These are phyloP conservation scores for Cotesia vestalis DNA, from an alignment of 1,140 invertebrate species.

Conservation along the genomic window DNA sequence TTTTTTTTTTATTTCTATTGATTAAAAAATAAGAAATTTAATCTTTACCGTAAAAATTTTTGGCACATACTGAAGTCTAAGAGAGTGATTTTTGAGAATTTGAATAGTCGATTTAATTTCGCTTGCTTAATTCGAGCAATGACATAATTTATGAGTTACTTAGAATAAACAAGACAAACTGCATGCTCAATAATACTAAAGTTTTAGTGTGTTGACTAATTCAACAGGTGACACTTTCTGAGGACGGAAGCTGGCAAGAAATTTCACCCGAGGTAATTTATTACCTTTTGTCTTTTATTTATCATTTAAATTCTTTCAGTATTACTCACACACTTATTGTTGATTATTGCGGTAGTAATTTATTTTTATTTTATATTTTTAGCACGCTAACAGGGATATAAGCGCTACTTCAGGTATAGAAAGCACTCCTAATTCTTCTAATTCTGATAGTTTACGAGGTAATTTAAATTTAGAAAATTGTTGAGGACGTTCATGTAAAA, in stretches of 20 bases:
- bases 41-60: not conserved
- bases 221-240: conserved; percentile 53
- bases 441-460: conserved; percentile 58
- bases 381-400: conserved; percentile 54
- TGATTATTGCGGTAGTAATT: not conserved
- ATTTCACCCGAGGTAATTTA: conserved; percentile 51
- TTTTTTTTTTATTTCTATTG: conserved; percentile 42
- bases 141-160: conserved; percentile 3
- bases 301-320: no score
- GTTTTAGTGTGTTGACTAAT: conserved; percentile 35
- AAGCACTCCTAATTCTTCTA: conserved; percentile 61
- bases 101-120: no score
- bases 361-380: conserved; percentile 34
- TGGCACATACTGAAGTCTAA: conserved; percentile 22
- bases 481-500: not conserved
- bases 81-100: no score
- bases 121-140: conserved; percentile 9
- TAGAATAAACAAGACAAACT: not conserved
- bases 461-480: conserved; percentile 2
- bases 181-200: conserved; percentile 27
- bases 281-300: not conserved
- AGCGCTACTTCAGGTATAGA: conserved; percentile 57
- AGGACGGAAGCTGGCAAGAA: conserved; percentile 60
- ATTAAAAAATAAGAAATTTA: not conserved
- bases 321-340: no score